Percentiles rank a stretch among this genome's conserved stretches.
Conservation (phyloP, 2,888 invertebrate species). For the Heliconius ethilla region DNA sequence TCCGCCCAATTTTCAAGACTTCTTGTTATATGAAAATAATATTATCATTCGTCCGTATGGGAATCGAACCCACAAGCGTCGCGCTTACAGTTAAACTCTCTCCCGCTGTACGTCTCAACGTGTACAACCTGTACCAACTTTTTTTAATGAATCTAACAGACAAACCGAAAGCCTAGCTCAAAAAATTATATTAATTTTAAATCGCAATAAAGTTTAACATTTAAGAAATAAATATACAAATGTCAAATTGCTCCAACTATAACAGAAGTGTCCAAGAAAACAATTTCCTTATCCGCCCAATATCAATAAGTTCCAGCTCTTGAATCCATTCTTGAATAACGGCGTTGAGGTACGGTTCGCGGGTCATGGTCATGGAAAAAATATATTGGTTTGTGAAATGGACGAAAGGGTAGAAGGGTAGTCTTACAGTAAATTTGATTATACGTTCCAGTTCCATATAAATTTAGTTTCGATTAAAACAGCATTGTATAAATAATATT, state of each 20-base stretch:
- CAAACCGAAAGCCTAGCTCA: background rate
- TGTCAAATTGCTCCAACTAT: background rate
- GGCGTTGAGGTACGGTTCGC: background rate
- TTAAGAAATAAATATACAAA: background rate
- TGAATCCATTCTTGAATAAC: conserved; percentile 22
- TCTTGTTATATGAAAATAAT: no score
- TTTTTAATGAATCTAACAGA: background rate
- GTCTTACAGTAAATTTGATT: conserved; percentile 13
- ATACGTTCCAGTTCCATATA: background rate
- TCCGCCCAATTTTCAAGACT: no score
- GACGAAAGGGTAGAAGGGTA: conserved; percentile 10
- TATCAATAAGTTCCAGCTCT: conserved; percentile 28
- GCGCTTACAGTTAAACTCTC: no score
- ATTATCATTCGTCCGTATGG: no score
- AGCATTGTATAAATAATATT: no score
- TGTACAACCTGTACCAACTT: no score
- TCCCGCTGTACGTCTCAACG: no score
- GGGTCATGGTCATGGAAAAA: conserved; percentile 19
- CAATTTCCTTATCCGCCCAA: conserved; percentile 22
- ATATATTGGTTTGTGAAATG: conserved; percentile 11
- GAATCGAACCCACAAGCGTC: no score
- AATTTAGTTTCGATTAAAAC: background rate
- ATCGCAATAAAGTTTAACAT: no score
- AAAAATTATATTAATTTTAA: background rate
- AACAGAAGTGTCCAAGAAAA: conserved; percentile 16